These are phyloP conservation scores for Lycocorax pyrrhopterus DNA, from an alignment of 2,113 vertebrate genomes.

Conservation along the genomic window DNA sequence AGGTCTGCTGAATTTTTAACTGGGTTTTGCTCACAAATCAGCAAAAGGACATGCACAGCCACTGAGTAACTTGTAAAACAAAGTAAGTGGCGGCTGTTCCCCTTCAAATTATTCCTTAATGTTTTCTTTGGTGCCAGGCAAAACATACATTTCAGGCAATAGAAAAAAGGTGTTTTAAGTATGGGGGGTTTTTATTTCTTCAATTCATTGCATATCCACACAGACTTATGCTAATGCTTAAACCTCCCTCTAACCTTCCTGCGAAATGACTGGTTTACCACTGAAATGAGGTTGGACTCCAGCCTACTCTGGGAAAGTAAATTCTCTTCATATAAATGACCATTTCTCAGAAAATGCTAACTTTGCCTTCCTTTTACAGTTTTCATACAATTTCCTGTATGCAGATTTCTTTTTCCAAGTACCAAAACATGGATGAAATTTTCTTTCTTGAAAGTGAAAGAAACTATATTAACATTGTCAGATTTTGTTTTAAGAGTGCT, in stretches of 20 bases:
- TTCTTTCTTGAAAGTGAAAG: background rate
- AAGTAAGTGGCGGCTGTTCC: background rate
- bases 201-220: background rate
- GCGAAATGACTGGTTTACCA: background rate
- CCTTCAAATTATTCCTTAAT: background rate
- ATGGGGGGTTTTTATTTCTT: background rate
- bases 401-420: background rate
- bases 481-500: background rate
- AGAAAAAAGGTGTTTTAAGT: background rate
- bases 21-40: background rate
- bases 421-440: background rate
- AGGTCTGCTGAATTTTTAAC: background rate
- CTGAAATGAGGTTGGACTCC: background rate
- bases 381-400: background rate
- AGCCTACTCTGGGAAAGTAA: background rate
- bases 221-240: background rate
- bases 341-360: background rate
- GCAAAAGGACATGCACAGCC: background rate
- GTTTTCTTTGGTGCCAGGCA: rapidly evolving
- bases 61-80: background rate
- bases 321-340: background rate
- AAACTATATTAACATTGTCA: background rate
- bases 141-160: background rate
- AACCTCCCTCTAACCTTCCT: background rate
- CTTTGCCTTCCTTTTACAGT: background rate